Conservation (phyloP, 2,113 vertebrate genomes). For the Eulemur macaco region DNA sequence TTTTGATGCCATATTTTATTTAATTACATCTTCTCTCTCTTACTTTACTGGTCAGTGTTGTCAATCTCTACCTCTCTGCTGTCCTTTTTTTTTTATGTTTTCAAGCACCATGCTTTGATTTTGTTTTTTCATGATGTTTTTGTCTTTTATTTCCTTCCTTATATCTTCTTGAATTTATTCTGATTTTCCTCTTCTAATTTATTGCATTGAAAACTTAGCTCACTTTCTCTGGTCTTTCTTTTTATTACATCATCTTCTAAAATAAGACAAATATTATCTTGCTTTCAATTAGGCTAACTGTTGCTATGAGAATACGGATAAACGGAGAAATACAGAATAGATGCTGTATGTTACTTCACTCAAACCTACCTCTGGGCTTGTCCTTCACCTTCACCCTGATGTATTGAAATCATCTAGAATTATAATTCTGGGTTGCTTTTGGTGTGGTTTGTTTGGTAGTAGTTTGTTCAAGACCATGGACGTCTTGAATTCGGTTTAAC, state of each 20-base stretch:
- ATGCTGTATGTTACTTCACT: neutral
- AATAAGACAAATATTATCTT: neutral
- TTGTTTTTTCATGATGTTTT: neutral
- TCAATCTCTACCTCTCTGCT: neutral
- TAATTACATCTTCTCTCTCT: neutral
- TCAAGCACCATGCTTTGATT: neutral
- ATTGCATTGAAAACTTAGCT: neutral
- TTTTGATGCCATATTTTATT: neutral
- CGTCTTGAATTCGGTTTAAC: neutral
- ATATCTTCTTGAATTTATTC: neutral
- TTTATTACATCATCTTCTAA: neutral
- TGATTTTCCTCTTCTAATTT: neutral
- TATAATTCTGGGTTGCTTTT: neutral
- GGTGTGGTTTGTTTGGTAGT: neutral
- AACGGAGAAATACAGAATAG: too few species aligned
- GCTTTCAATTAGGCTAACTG: too few species aligned
- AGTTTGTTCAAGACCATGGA: too few species aligned
- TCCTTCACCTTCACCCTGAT: neutral
- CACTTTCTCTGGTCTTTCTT: neutral
- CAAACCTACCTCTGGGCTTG: neutral
- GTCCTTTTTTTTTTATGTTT: neutral
- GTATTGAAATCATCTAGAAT: neutral
- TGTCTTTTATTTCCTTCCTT: neutral
- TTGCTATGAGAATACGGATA: too few species aligned
- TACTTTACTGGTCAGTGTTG: neutral